Evolutionary conservation across 2,797 vertebrate genomes (phyloP), one percentile per base, ranked within the genome.

Genomic region (Ctenosaura bakeri): DNA sequence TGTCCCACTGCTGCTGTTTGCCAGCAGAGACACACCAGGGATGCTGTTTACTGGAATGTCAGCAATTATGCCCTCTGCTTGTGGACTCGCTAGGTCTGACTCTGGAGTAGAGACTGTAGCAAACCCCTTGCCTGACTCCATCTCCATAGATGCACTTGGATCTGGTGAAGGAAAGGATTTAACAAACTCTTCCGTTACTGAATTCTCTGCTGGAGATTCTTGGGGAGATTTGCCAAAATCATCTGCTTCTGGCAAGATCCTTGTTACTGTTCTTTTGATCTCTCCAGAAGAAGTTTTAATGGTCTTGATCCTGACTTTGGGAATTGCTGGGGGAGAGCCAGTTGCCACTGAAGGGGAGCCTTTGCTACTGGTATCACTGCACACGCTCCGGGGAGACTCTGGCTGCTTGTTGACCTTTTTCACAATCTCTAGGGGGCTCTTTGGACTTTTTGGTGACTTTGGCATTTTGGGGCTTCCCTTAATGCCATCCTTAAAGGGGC

Each of bases 301-400:
- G 87, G 99, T 99, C 96, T 99, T 99, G 94, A 99, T 99, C 93
- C 99, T 97, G 89, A 99, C 99, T 97, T 98, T 98, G 90, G 99
- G 99, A 94, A 99, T 99, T 12, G 98, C 98, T 82, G 98, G 98
- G 0, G 99, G 98, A 26, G 99, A 99, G 83, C 98, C 97, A 0
- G 98, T 97, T 32, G 97, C 96, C 93, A 99, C 97, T 4, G 98
- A 98, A 18, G 99, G 98, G 71, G 99, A 99, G 26, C 97, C 98
- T 94, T 98, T 98, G 91, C 98, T 97, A 52, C 99, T 99, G 92
- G 98, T 98, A 82, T 99, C 99, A 0, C 98, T 99, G 94, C 98
- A 99, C 74, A 99, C 97, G 0, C 99, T 99, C 77, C 97, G 97
- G 56, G 99, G 99, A 89, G 98, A 99, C 94, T 99, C 99, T 0